Percentiles rank a stretch among this genome's conserved stretches.
These are phyloP conservation scores for Caradrina clavipalpis DNA, from an alignment of 2,888 invertebrate genomes.

Conservation along the genomic window DNA sequence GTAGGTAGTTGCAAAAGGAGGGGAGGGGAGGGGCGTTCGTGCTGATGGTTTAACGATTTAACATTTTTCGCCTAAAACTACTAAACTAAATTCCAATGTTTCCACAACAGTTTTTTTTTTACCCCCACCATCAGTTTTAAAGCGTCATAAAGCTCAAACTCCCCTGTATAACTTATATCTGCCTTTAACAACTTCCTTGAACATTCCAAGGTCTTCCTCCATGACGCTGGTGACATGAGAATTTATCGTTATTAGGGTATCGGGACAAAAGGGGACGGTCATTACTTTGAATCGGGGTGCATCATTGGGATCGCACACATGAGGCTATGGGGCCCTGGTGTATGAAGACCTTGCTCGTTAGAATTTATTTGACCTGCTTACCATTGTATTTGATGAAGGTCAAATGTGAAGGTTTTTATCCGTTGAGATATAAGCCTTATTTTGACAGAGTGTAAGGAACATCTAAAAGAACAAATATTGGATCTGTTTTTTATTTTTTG, in stretches of 20 bases:
- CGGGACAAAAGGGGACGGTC: slow-evolving; percentile 43
- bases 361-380: slow-evolving; percentile 22
- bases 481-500: too few species aligned
- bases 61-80: too few species aligned
- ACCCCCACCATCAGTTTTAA: slow-evolving; percentile 6
- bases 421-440: background rate
- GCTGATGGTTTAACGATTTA: too few species aligned
- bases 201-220: slow-evolving; percentile 18
- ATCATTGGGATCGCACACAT: slow-evolving; percentile 34
- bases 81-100: too few species aligned
- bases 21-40: too few species aligned
- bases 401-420: background rate
- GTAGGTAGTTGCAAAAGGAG: too few species aligned
- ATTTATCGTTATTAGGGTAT: slow-evolving; percentile 59
- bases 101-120: background rate
- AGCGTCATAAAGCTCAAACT: slow-evolving; percentile 1
- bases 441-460: background rate
- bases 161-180: slow-evolving; percentile 4
- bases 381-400: background rate
- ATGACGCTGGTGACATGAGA: slow-evolving; percentile 40
- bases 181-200: slow-evolving; percentile 27
- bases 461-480: too few species aligned
- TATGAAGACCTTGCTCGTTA: slow-evolving; percentile 3
- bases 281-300: slow-evolving; percentile 53
- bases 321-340: slow-evolving; percentile 1